Base-by-base conservation (phyloP, 2,888 invertebrate species). In the Allygus modestus region DNA sequence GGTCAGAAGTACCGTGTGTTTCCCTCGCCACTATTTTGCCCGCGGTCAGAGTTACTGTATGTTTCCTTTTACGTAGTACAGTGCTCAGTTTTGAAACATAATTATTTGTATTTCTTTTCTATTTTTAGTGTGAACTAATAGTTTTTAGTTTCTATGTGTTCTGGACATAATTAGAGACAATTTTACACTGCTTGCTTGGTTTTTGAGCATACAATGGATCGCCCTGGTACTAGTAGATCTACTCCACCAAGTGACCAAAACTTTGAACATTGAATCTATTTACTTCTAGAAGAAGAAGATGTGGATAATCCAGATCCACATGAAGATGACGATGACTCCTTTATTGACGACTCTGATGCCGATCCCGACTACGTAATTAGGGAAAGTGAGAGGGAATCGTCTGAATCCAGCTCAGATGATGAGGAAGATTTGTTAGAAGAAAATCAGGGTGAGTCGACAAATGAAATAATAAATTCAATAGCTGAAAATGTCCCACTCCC, bases 1-100 rank as follows among this genome's bases (percentile, higher is more conserved):
- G 79, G 79, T 79, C 79, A 79, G 54, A 26, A 11, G 7, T 46
- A 79, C 79, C 79, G 51, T 1, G 79, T 79, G 79, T 79, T 9
- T 79, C 15, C 79, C 23, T 26, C 11, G 46, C 46, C 79, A 31
- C 23, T 79, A 51, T 23, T 26, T 26, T 79, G 79, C n/a, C 51
- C 15, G 41, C 79, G 41, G 79, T 79, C 79, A 79, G 46, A n/a
- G n/a, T n/a, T n/a, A n/a, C n/a, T n/a, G 26, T 54, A 79, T 79
- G 28, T 79, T 37, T 79, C 23, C 79, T 28, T 31, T 37, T 33
- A 73, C 23, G 73, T 31, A n/a, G 31, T 33, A 43, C 15, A 28
- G 23, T 33, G 73, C 17, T 43, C 28, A 37, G 31, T 31, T 15
- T 61, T 61, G 12, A 23, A 79, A n/a, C 54, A 54, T 54, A 23